Evolutionary conservation across 2,888 invertebrate genomes (phyloP).

Genomic region (Ypsolopha sequella): DNA sequence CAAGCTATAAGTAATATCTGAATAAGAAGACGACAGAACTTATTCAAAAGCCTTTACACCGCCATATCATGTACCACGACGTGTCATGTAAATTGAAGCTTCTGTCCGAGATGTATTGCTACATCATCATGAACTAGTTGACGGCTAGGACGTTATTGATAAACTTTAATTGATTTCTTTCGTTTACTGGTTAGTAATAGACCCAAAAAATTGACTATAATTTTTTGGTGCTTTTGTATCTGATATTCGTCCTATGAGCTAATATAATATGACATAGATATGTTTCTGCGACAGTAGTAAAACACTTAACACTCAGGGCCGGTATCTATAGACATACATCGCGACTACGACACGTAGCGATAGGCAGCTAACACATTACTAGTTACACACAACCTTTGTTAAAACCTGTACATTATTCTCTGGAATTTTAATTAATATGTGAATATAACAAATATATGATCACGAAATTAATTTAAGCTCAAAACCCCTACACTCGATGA

Average conservation of each 20-base stretch:
- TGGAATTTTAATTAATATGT: too few species aligned
- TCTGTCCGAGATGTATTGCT: too few species aligned
- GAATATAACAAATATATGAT: too few species aligned
- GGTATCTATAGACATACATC: neutral
- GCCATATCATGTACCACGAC: too few species aligned
- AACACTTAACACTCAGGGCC: neutral
- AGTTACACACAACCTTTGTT: conserved; percentile 1
- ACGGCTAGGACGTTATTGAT: neutral
- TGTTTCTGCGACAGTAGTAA: neutral
- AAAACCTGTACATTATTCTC: neutral
- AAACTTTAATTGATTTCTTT: neutral
- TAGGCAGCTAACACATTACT: neutral
- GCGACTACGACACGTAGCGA: neutral
- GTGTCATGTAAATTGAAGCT: too few species aligned
- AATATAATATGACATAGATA: neutral
- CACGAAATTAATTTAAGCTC: too few species aligned
- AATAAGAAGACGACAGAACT: too few species aligned
- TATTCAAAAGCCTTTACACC: too few species aligned
- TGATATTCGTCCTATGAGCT: neutral
- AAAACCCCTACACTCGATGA: too few species aligned
- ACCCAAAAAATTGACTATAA: conserved; percentile 1
- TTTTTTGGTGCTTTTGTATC: neutral
- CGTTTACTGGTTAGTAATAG: neutral
- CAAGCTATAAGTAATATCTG: too few species aligned
- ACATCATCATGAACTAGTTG: too few species aligned